Conservation (phyloP, 2,113 vertebrate species). For the Cottus gobio region DNA sequence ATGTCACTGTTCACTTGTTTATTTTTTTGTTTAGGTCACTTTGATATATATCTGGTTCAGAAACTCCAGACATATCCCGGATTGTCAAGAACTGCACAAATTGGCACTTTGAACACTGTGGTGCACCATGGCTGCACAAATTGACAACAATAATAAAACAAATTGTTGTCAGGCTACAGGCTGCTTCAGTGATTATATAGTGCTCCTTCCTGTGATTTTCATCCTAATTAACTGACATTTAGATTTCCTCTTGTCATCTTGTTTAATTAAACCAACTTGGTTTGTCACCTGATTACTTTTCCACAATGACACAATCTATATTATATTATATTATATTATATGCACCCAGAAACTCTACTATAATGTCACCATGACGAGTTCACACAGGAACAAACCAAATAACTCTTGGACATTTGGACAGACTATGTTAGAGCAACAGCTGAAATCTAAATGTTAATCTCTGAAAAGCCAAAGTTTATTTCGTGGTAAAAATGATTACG, state of each 20-base stretch:
- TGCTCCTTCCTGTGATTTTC: slow-evolving; percentile 22
- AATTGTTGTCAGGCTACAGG: slow-evolving; percentile 24
- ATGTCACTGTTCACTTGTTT: background rate
- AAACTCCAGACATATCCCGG: slow-evolving; percentile 28
- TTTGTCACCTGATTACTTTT: slow-evolving; percentile 32
- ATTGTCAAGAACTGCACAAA: slow-evolving; percentile 36
- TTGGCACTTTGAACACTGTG: slow-evolving; percentile 63
- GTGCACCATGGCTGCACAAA: slow-evolving; percentile 34
- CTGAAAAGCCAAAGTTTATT: background rate
- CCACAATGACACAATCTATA: slow-evolving; percentile 13
- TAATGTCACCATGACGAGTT: slow-evolving; percentile 2
- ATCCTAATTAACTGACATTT: slow-evolving; percentile 50
- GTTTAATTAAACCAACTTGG: slow-evolving; percentile 29
- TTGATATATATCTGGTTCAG: background rate
- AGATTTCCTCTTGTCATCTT: slow-evolving; percentile 22
- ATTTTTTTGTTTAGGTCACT: background rate
- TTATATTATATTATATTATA: background rate
- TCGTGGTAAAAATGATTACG: background rate
- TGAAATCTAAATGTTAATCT: slow-evolving; percentile 20
- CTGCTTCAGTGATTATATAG: slow-evolving; percentile 22
- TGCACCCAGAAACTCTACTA: background rate
- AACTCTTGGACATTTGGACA: slow-evolving; percentile 1
- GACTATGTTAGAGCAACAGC: background rate
- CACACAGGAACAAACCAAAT: background rate
- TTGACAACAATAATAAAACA: slow-evolving; percentile 30